Percentiles rank a stretch among this genome's conserved stretches.
Evolutionary conservation across 1,140 invertebrate genomes (phyloP).

Genomic region (Chrysomallon squamiferum): DNA sequence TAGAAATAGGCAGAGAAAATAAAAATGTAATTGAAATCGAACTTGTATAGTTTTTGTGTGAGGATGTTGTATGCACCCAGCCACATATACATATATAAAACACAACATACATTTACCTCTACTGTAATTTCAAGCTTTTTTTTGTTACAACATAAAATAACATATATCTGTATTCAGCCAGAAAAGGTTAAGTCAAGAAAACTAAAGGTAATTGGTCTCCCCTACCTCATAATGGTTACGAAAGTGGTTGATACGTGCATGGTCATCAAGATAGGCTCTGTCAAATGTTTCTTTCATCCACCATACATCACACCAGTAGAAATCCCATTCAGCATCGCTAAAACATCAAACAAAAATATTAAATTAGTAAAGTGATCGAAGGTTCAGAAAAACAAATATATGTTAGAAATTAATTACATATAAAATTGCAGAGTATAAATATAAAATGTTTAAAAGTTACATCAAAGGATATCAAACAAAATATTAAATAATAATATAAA

Average conservation of each 20-base stretch:
- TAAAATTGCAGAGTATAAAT: neutral
- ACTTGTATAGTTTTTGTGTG: no score
- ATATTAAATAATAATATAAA: no score
- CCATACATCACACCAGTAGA: slow-evolving; percentile 63
- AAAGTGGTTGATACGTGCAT: slow-evolving; percentile 63
- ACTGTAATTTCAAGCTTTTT: no score
- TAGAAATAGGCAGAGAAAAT: no score
- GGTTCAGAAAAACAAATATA: neutral
- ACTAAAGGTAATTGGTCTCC: no score
- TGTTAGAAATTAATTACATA: neutral
- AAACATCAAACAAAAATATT: neutral
- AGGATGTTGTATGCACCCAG: no score
- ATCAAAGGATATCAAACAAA: neutral
- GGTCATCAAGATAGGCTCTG: slow-evolving; percentile 60
- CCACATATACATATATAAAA: no score
- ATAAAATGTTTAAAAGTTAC: neutral
- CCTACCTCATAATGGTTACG: slow-evolving; percentile 64
- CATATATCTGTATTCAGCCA: no score
- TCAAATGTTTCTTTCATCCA: slow-evolving; percentile 64
- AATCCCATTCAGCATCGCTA: slow-evolving; percentile 63
- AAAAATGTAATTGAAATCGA: no score
- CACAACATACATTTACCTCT: no score
- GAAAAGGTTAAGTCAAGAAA: no score
- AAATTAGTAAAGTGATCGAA: neutral
- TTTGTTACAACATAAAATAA: no score